Evolutionary conservation across 2,113 vertebrate genomes (phyloP).

Genomic region (Falcunculus frontatus): DNA sequence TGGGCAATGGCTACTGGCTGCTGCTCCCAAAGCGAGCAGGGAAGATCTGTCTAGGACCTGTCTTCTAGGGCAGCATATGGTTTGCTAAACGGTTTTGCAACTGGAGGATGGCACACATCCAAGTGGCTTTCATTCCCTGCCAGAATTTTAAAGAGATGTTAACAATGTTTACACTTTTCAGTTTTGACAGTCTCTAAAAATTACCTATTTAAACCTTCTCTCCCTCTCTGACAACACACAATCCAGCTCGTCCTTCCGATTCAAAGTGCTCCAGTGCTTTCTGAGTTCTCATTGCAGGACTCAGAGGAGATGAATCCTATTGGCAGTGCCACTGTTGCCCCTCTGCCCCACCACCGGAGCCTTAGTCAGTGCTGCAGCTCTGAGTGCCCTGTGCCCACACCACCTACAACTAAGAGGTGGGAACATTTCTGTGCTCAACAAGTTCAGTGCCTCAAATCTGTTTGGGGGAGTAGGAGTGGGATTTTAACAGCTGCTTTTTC

Average conservation of each 20-base stretch:
- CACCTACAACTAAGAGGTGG: background rate
- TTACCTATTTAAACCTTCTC: slow-evolving; percentile 5
- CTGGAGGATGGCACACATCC: background rate
- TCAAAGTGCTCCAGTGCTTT: background rate
- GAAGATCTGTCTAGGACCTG: background rate
- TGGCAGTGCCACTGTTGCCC: fast-evolving
- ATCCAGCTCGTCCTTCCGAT: background rate
- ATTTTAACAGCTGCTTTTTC: background rate
- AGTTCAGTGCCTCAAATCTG: background rate
- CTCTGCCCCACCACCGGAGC: background rate
- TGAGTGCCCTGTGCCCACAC: background rate
- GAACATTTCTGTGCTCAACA: background rate
- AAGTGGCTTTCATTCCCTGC: background rate
- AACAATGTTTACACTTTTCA: slow-evolving; percentile 26
- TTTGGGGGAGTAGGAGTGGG: background rate
- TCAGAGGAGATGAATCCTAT: background rate
- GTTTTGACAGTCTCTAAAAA: slow-evolving; percentile 36
- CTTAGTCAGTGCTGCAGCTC: background rate
- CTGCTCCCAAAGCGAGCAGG: background rate
- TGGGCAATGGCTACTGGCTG: background rate
- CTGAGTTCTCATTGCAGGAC: background rate
- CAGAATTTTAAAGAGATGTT: slow-evolving; percentile 36
- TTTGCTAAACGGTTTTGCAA: slow-evolving; percentile 9
- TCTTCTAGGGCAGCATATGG: slow-evolving; percentile 26
- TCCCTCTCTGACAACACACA: background rate